phyloP scores from a whole-genome alignment of 2,888 invertebrate species.

The Ganaspis brasiliensis region DNA sequence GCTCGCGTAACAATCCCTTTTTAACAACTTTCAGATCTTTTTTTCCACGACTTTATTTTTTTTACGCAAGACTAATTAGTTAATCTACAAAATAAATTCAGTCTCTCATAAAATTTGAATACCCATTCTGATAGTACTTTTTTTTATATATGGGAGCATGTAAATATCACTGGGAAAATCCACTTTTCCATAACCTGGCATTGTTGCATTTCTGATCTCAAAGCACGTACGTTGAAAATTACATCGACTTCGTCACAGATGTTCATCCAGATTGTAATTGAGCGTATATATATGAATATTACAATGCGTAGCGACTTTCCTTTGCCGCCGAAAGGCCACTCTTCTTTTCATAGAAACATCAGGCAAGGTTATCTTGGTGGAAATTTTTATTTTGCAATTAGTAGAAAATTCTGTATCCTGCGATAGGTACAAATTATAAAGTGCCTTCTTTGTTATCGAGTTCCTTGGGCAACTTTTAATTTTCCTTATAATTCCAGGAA shows the following conservation, averaged over 20 bases:
- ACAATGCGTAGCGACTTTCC: constrained; percentile 30
- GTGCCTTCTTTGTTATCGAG: constrained; percentile 21
- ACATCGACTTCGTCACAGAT: constrained; percentile 1
- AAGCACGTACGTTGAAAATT: constrained; percentile 22
- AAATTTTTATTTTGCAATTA: constrained; percentile 56
- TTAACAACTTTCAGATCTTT: not conserved
- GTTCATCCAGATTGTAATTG: constrained; percentile 28
- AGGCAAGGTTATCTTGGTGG: constrained; percentile 62
- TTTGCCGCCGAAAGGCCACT: constrained; percentile 46
- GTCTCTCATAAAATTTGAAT: not conserved
- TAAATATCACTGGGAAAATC: constrained; percentile 8
- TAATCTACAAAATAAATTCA: not conserved
- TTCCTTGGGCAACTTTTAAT: not conserved
- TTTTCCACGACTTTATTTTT: not conserved
- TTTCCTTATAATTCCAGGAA: constrained; percentile 4
- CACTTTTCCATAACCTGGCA: not conserved
- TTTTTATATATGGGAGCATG: no score
- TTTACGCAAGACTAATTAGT: constrained; percentile 14
- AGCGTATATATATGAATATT: constrained; percentile 25
- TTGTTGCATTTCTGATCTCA: not conserved
- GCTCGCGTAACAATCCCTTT: no score
- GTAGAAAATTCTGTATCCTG: constrained; percentile 59
- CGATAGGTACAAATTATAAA: constrained; percentile 14
- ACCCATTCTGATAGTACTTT: no score
- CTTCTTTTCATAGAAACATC: constrained; percentile 55